phyloP scores from a whole-genome alignment of 2,113 vertebrate genomes.

The Numida meleagris region DNA sequence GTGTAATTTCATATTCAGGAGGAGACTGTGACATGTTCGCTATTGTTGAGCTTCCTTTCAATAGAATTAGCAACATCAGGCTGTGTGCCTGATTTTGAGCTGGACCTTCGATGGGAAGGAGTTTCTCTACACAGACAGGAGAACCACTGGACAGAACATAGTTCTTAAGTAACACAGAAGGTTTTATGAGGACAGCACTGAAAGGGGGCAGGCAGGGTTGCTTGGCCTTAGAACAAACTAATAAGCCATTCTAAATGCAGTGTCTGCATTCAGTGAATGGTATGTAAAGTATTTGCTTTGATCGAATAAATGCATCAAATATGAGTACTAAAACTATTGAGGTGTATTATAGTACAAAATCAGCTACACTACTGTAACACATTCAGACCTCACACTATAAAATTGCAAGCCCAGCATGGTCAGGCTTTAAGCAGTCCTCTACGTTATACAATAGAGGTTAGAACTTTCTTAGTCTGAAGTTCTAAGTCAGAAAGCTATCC shows the following conservation, averaged over 20 bases:
- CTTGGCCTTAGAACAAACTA: background rate
- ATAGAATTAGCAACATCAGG: background rate
- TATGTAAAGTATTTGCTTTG: constrained; percentile 30
- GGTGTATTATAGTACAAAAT: background rate
- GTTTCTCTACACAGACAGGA: background rate
- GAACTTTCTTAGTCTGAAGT: background rate
- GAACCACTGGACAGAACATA: too few species aligned
- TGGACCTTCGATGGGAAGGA: background rate
- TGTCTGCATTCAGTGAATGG: background rate
- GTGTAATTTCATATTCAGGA: background rate
- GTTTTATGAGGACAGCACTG: background rate
- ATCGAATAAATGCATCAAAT: constrained; percentile 33
- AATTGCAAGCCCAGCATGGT: background rate
- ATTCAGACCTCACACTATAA: background rate
- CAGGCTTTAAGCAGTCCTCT: background rate
- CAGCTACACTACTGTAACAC: background rate
- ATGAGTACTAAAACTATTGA: constrained; percentile 1
- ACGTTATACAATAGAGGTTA: background rate
- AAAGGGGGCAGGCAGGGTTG: background rate
- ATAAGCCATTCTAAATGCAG: background rate
- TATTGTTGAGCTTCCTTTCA: background rate
- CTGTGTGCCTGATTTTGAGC: background rate
- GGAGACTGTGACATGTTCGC: fast-evolving
- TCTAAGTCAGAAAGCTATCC: background rate
- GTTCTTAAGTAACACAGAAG: background rate